These are phyloP conservation scores for Scomber colias DNA, from an alignment of 2,113 vertebrate genomes.

Conservation along the genomic window DNA sequence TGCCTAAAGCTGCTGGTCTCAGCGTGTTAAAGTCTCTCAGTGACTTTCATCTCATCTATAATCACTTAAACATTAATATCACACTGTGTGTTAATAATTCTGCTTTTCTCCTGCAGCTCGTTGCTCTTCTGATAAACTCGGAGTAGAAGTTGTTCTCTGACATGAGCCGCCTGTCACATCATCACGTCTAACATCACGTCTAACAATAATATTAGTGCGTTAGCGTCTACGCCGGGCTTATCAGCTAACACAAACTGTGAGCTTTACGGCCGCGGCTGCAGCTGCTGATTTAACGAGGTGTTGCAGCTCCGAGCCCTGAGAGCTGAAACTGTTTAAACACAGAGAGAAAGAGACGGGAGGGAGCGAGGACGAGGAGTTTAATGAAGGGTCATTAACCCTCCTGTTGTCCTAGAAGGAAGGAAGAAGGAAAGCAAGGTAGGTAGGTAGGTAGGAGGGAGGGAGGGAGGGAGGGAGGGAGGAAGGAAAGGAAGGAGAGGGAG, in stretches of 20 bases:
- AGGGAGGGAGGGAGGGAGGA: too few relatives aligned
- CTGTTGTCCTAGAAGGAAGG: too few relatives aligned
- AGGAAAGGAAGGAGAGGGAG: too few relatives aligned
- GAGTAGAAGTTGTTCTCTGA: conserved; percentile 38
- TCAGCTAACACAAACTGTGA: conserved; percentile 94
- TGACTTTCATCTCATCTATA: too few relatives aligned
- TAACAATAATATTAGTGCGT: conserved; percentile 95
- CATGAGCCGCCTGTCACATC: conserved; percentile 86
- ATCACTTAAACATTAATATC: too few relatives aligned
- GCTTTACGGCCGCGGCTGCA: conserved; percentile 87
- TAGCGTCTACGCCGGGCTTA: conserved; percentile 89
- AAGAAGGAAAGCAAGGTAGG: too few relatives aligned
- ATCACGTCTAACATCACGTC: conserved; percentile 76
- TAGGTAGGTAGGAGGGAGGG: too few relatives aligned
- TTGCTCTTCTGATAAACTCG: conserved; percentile 2
- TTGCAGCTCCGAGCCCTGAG: conserved; percentile 76
- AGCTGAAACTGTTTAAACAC: background rate
- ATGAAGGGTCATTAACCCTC: too few relatives aligned
- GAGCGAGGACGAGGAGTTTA: too few relatives aligned
- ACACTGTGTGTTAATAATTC: too few relatives aligned
- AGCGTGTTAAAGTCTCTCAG: too few relatives aligned
- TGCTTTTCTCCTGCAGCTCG: background rate
- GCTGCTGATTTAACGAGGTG: conserved; percentile 98
- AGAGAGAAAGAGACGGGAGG: conserved; percentile 24
- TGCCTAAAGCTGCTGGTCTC: too few relatives aligned